A percentile compares a stretch with the other conserved stretches of the same genome.
phyloP scores from a whole-genome alignment of 2,888 invertebrate species.

The Listrodromus nycthemerus region DNA sequence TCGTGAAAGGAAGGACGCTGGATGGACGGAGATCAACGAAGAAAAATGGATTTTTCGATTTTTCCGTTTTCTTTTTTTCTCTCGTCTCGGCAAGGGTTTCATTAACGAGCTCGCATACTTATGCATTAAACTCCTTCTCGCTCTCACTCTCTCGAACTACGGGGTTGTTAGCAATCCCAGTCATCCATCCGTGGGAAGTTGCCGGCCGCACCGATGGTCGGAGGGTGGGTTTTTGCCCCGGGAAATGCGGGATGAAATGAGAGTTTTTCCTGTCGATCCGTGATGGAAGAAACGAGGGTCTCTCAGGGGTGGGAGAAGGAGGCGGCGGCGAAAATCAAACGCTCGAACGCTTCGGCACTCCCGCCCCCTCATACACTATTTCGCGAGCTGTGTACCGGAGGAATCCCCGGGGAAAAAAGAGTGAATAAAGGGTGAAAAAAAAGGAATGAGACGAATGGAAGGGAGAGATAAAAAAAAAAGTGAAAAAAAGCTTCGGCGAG shows the following conservation, averaged over 20 bases:
- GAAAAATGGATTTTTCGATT: neutral
- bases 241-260: constrained; percentile 35
- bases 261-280: constrained; percentile 50
- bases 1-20: neutral
- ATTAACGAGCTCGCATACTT: constrained; percentile 50
- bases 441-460: too few species aligned
- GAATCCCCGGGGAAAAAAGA: constrained; percentile 8
- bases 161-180: constrained; percentile 58
- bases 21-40: neutral
- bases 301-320: neutral
- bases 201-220: constrained; percentile 33
- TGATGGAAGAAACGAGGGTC: constrained; percentile 30
- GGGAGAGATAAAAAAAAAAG: constrained; percentile 16
- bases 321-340: constrained; percentile 68
- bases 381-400: neutral
- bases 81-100: constrained; percentile 23
- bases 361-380: neutral
- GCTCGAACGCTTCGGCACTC: constrained; percentile 62
- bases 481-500: constrained; percentile 27
- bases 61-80: neutral
- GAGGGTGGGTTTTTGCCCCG: constrained; percentile 4
- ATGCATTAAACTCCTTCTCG: neutral
- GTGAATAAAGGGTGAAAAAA: constrained; percentile 1
- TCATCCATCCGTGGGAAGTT: constrained; percentile 48
- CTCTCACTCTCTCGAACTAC: neutral